Percentiles rank a stretch among this genome's conserved stretches.
Evolutionary conservation across 2,888 invertebrate species (phyloP).

Genomic region (Phytoseiulus persimilis): DNA sequence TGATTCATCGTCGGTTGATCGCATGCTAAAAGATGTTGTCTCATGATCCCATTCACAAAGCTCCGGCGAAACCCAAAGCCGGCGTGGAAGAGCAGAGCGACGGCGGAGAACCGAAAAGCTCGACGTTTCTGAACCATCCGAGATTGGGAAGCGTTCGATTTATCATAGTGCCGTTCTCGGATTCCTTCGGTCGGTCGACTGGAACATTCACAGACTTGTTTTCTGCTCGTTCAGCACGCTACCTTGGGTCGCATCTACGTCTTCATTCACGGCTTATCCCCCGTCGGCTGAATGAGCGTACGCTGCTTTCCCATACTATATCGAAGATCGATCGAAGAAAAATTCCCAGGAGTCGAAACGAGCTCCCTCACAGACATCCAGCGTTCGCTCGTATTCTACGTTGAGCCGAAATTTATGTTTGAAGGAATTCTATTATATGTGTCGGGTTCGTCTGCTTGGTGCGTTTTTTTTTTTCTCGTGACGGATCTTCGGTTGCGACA

Average conservation of each 20-base stretch:
- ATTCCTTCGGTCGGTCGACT: background rate
- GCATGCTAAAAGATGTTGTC: background rate
- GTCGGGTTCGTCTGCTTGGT: background rate
- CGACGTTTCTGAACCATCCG: background rate
- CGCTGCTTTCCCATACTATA: background rate
- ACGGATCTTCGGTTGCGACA: background rate
- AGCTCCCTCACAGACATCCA: background rate
- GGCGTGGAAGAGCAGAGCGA: background rate
- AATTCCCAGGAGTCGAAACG: background rate
- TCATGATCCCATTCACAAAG: background rate
- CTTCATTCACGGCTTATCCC: constrained; percentile 5
- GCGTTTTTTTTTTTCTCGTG: background rate
- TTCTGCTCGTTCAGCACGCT: background rate
- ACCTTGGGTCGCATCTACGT: constrained; percentile 5
- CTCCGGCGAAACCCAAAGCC: background rate
- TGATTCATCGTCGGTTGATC: background rate
- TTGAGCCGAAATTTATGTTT: background rate
- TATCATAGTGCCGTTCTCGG: background rate
- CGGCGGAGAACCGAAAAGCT: background rate
- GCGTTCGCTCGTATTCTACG: background rate
- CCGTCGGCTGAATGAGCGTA: background rate
- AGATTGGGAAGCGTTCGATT: background rate
- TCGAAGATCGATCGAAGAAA: background rate
- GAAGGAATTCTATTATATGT: no score
- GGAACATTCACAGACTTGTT: background rate